Percentiles rank a stretch among this genome's conserved stretches.
These are phyloP conservation scores for Hestina assimilis DNA, from an alignment of 1,140 invertebrate species.

Conservation along the genomic window DNA sequence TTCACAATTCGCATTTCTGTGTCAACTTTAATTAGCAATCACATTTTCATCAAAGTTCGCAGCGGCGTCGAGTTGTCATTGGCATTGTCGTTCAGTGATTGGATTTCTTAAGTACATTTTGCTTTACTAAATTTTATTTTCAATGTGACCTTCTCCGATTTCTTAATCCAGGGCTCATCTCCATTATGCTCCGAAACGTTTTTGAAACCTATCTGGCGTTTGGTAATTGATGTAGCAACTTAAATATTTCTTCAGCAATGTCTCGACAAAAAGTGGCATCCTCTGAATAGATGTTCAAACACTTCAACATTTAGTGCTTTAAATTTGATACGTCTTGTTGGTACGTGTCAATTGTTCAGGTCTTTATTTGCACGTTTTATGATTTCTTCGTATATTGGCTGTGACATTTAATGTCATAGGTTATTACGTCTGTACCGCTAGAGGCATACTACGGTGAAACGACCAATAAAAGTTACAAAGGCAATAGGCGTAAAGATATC, in stretches of 20 bases:
- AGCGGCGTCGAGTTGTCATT: slow-evolving; percentile 55
- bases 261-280: slow-evolving; percentile 16
- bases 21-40: slow-evolving; percentile 77
- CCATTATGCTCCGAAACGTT: slow-evolving; percentile 31
- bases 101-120: slow-evolving; percentile 61
- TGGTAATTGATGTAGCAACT: slow-evolving; percentile 32
- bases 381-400: slow-evolving; percentile 9
- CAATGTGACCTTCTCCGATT: slow-evolving; percentile 43
- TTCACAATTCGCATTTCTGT: slow-evolving; percentile 70
- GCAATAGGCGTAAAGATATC: slow-evolving; percentile 49
- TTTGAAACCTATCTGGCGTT: slow-evolving; percentile 29
- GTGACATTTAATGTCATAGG: slow-evolving; percentile 42
- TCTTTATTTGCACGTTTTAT: slow-evolving; percentile 16
- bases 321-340: neutral
- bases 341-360: neutral
- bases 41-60: slow-evolving; percentile 66
- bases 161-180: slow-evolving; percentile 45
- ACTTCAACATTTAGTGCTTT: neutral
- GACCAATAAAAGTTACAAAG: slow-evolving; percentile 44
- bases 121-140: slow-evolving; percentile 49
- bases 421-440: slow-evolving; percentile 40
- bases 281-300: slow-evolving; percentile 1
- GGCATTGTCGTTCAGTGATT: slow-evolving; percentile 55
- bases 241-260: slow-evolving; percentile 29
- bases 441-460: slow-evolving; percentile 31